Evolutionary conservation across 2,113 vertebrate species (phyloP).

Genomic region (Pimephales promelas): DNA sequence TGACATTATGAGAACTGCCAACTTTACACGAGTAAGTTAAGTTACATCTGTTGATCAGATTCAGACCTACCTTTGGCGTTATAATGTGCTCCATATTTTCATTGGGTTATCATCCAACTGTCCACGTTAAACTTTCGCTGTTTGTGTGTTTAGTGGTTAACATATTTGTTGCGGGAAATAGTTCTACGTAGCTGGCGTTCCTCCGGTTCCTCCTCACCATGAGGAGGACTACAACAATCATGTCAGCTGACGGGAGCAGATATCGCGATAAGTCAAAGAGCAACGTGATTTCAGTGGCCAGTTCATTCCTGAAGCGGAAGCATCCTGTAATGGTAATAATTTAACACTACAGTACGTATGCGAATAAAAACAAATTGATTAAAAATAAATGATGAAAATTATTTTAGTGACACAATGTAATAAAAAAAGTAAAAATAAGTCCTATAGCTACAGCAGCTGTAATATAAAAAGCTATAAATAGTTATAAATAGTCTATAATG

Average conservation of each 20-base stretch:
- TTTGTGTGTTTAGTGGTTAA: conserved; percentile 1
- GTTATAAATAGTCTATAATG: background rate
- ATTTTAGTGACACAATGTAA: background rate
- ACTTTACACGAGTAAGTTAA: background rate
- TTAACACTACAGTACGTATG: background rate
- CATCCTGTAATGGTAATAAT: background rate
- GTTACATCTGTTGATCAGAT: background rate
- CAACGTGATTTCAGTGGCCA: background rate
- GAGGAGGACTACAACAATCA: background rate
- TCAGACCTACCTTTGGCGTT: conserved; percentile 57
- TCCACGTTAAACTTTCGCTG: background rate
- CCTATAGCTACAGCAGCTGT: background rate
- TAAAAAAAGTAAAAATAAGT: background rate
- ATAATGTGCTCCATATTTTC: conserved; percentile 56
- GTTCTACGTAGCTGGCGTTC: background rate
- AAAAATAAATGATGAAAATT: background rate
- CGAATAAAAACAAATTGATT: background rate
- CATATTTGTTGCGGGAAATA: conserved; percentile 42
- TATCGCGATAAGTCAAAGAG: conserved; percentile 34
- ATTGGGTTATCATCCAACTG: background rate
- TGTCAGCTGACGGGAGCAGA: conserved; percentile 14
- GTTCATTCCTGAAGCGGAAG: background rate
- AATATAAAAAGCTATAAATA: background rate
- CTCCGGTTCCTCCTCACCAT: background rate
- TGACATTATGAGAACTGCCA: background rate